Evolutionary conservation across 2,797 vertebrate genomes (phyloP).

Genomic region (Melanotaenia nigrans): DNA sequence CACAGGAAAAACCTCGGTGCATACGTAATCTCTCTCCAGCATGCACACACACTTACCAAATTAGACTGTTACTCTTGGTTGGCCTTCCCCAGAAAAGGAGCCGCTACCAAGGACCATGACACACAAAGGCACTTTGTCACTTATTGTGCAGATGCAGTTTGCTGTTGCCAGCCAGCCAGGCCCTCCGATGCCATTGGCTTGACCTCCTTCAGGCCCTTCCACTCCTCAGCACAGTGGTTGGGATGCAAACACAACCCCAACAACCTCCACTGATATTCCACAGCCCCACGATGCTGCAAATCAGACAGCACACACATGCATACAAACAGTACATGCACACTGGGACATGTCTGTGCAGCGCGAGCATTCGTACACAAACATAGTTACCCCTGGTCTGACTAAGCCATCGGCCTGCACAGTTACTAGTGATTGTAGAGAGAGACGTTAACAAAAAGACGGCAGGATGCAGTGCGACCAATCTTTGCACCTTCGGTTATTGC

Average conservation of each 20-base stretch:
- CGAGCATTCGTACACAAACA: conserved; percentile 54
- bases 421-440: conserved; percentile 77
- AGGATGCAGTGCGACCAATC: conserved; percentile 74
- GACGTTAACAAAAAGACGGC: conserved; percentile 51
- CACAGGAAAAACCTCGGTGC: conserved; percentile 51
- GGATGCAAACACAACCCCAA: conserved; percentile 77
- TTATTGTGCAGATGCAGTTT: conserved; percentile 78
- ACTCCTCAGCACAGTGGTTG: conserved; percentile 80
- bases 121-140: conserved; percentile 81
- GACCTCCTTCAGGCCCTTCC: conserved; percentile 68
- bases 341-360: conserved; percentile 56
- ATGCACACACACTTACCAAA: conserved; percentile 67
- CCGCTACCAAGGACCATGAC: conserved; percentile 67
- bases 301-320: conserved; percentile 74
- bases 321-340: conserved; percentile 57
- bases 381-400: conserved; percentile 65
- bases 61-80: conserved; percentile 81
- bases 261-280: conserved; percentile 79
- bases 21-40: conserved; percentile 67
- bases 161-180: conserved; percentile 73
- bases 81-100: conserved; percentile 56
- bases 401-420: conserved; percentile 80
- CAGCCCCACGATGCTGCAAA: conserved; percentile 83
- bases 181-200: conserved; percentile 78
- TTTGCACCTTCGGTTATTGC: conserved; percentile 79